Percentiles rank a stretch among this genome's conserved stretches.
Conservation (phyloP, 2,113 vertebrate genomes). For the Dinomys branickii region DNA sequence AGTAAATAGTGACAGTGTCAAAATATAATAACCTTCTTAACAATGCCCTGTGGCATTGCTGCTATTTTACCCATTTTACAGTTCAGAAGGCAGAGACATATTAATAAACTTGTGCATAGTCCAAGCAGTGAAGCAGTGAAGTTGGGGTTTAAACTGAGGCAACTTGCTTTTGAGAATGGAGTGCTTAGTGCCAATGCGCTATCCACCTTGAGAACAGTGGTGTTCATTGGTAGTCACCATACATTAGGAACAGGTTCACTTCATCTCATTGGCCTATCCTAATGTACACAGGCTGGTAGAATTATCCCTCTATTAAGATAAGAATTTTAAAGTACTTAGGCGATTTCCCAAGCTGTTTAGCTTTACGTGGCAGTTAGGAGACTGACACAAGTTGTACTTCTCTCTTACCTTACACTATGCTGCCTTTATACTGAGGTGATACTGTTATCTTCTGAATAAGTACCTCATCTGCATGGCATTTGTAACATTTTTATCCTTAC, state of each 20-base stretch:
- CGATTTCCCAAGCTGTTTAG: neutral
- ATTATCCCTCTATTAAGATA: slow-evolving; percentile 22
- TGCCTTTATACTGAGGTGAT: neutral
- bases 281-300: neutral
- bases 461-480: neutral
- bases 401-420: neutral
- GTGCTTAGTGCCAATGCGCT: neutral
- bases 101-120: neutral
- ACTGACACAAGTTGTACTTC: neutral
- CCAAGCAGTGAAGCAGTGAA: neutral
- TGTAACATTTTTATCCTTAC: neutral
- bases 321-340: slow-evolving; percentile 29
- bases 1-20: neutral
- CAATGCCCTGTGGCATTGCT: neutral
- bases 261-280: slow-evolving; percentile 42
- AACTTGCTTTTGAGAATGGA: neutral
- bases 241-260: neutral
- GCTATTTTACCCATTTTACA: neutral
- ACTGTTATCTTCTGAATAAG: neutral
- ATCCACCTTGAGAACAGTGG: neutral
- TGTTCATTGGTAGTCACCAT: neutral
- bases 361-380: neutral
- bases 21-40: neutral
- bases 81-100: neutral
- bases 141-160: neutral